Base-by-base conservation (phyloP, 1,140 invertebrate genomes). In the Euborellia annulipes region DNA sequence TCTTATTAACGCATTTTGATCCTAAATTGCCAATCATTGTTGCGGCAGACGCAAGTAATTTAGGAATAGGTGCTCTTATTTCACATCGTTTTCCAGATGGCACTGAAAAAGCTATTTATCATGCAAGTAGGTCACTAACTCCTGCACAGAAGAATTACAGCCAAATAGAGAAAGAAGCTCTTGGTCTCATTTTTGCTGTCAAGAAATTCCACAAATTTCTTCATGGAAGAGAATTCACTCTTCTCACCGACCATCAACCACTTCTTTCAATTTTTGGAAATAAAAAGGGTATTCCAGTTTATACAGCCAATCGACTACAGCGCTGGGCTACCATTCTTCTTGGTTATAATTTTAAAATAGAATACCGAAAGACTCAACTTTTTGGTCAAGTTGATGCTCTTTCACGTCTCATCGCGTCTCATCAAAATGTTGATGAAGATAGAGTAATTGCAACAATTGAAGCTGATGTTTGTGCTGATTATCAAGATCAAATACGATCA, bases 121-220 rank as follows among this genome's bases (percentile, higher is more conserved):
- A 54, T 54, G 66, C 60, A 0, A 72, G 67, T 13, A 54, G 62
- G 19, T 62, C 64, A 3, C 52, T 75, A 8, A 62, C 54, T 16
- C 22, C 39, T 3, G 54, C 64, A 2, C 64, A 76, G 53, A 52
- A 55, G 48, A 66, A 66, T 13, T 75, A 73, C 52, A 54, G 57
- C n/a, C 63, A 71, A 46, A 55, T 70, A 3, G 68, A 78, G 27
- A 66, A 66, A 50, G 72, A 77, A 56, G 68, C 59, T 0, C 54
- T 69, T 9, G 59, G 62, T 3, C 61, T 74, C 19, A 48, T 71
- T 34, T 68, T 60, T 56, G 64, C 61, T 13, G 48, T 68, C 37
- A 50, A 56, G 34, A 67, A 66, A 46, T 72, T 72, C 51, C 63
- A 72, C 45, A 52, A 72, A 40, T 74, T 67, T 48, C 38, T 68